A percentile compares a stretch with the other conserved stretches of the same genome.
Conservation (phyloP, 2,113 vertebrate species). For the Chaenogobius annularis region DNA sequence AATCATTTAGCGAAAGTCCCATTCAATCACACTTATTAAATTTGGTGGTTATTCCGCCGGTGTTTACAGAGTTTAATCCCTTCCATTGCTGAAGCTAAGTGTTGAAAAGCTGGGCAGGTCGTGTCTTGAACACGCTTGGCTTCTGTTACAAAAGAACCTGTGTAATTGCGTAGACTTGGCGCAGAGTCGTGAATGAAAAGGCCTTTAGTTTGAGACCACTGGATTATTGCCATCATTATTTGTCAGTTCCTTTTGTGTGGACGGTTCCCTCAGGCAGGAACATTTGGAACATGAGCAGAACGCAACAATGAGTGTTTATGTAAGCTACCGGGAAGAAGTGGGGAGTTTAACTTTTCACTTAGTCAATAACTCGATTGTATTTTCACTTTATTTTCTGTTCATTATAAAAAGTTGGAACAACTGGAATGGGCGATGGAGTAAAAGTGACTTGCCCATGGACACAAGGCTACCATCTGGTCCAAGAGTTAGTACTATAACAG, state of each 20-base stretch:
- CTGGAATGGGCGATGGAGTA: too few species aligned
- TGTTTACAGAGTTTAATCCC: constrained; percentile 45
- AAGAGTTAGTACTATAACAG: too few species aligned
- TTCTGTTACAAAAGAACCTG: constrained; percentile 37
- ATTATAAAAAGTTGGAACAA: too few species aligned
- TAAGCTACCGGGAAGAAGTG: constrained; percentile 1
- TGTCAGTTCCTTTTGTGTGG: constrained; percentile 20
- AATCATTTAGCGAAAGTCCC: constrained; percentile 5
- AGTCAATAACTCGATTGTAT: too few species aligned
- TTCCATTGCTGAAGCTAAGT: constrained; percentile 43
- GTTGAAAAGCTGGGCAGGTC: constrained; percentile 31
- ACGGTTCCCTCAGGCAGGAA: constrained; percentile 13
- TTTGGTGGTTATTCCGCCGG: constrained; percentile 24
- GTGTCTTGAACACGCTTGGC: constrained; percentile 38
- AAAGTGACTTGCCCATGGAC: too few species aligned
- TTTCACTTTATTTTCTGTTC: too few species aligned
- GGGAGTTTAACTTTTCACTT: background rate
- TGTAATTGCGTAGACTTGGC: constrained; percentile 47
- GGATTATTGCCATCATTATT: constrained; percentile 52
- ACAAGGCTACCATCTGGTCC: too few species aligned
- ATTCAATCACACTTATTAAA: constrained; percentile 44
- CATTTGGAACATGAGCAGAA: constrained; percentile 1
- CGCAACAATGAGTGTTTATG: background rate
- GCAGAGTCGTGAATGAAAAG: constrained; percentile 25
- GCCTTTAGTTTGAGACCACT: constrained; percentile 29